Evolutionary conservation across 2,797 vertebrate species (phyloP).

Genomic region (Alauda arvensis): DNA sequence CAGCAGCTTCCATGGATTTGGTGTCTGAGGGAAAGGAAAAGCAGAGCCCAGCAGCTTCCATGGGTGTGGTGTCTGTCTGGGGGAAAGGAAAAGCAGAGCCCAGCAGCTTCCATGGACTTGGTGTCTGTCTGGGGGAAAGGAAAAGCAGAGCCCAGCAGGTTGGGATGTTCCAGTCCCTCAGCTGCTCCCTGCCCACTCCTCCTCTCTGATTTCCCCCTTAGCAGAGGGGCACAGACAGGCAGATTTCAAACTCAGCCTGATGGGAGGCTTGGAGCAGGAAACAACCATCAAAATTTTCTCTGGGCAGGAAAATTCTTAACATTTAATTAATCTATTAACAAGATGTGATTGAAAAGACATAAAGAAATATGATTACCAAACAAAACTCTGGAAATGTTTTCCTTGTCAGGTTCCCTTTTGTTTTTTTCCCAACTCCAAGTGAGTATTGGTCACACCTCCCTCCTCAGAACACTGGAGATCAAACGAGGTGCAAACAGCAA

Average conservation of each 20-base stretch:
- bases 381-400: not conserved
- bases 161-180: not conserved
- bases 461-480: not conserved
- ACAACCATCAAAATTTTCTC: not conserved
- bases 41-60: not conserved
- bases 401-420: not conserved
- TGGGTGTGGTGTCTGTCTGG: not conserved
- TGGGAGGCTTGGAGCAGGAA: not conserved
- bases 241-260: not conserved
- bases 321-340: not conserved
- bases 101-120: not conserved
- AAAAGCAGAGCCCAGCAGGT: not conserved
- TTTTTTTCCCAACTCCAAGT: not conserved
- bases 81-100: not conserved
- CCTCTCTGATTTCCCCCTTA: not conserved
- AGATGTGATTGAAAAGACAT: not conserved
- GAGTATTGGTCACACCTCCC: not conserved
- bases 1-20: not conserved
- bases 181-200: not conserved
- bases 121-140: not conserved
- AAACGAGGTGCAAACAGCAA: not conserved
- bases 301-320: not conserved
- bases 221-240: not conserved
- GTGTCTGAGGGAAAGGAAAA: not conserved
- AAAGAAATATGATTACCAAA: not conserved